Base-by-base conservation (phyloP, 1,140 invertebrate genomes). In the Ridgeia piscesae region DNA sequence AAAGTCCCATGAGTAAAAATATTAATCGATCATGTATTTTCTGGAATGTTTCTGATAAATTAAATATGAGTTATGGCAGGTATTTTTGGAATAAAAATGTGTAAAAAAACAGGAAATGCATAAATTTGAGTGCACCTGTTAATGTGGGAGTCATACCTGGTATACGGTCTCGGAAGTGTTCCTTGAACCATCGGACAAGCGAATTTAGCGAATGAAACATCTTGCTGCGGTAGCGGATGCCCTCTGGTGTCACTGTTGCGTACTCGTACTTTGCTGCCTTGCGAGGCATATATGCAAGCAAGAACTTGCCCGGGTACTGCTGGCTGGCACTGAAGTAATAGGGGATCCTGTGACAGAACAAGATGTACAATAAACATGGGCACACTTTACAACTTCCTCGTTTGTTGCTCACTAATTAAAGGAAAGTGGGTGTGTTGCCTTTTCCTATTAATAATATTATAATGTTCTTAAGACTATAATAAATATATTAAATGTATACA, bases 161-260 rank as follows among this genome's bases (percentile, higher is more conserved):
- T 91, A 98, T 97, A 0, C 98, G 98, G 94, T 99, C 98, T 91
- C 98, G 96, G 96, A 99, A 99, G 95, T 99, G 98, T 95, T 99
- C 98, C 95, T 99, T 99, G 95, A 99, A 99, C 99, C 99, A 99
- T 91, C 98, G 97, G 93, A 99, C 97, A 14, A 99, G 95, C 1
- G 97, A 97, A 92, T 97, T 97, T 0, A 99, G 96, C 0, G 98
- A 97, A 92, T 98, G 97, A 95, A 99, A 99, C 94, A 98, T 97
- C 95, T 98, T 97, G 92, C 97, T 97, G 48, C 99, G 96, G 95
- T 99, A 99, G 91, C 97, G 97, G 94, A 99, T 98, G 31, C 99
- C 99, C 93, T 99, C 98, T 0, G 98, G 98, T 11, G 97, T 98
- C 0, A 99, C 97, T 0, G 98, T 98, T 0, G 99, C 97, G 95